These are phyloP conservation scores for Neuroterus valhalla DNA, from an alignment of 1,140 invertebrate species.

Conservation along the genomic window DNA sequence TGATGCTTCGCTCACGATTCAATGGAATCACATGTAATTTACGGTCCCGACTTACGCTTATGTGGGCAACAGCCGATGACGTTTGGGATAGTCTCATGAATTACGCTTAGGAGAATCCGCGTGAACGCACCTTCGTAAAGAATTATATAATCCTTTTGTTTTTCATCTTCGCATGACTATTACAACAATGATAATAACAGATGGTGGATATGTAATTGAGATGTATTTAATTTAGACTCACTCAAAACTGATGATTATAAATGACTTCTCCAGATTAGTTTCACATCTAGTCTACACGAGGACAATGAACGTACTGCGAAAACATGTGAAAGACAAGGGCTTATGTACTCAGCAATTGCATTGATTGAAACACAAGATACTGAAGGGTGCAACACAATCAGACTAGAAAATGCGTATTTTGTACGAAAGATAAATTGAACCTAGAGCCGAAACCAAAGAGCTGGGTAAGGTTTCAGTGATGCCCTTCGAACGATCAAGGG, in stretches of 20 bases:
- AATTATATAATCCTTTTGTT: no score
- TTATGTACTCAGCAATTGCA: slow-evolving; percentile 62
- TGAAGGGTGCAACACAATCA: slow-evolving; percentile 73
- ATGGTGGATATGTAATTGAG: background rate
- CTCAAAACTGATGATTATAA: background rate
- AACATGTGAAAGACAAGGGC: slow-evolving; percentile 38
- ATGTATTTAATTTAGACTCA: background rate
- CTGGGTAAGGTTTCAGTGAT: background rate
- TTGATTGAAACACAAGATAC: slow-evolving; percentile 74
- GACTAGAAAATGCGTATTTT: slow-evolving; percentile 48
- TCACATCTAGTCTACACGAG: slow-evolving; percentile 31
- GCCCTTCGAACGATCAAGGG: background rate
- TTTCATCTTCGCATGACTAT: no score
- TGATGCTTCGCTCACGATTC: slow-evolving; percentile 68
- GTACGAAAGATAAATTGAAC: slow-evolving; percentile 43
- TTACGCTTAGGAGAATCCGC: slow-evolving; percentile 6
- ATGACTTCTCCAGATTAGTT: background rate
- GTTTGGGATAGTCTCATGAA: slow-evolving; percentile 20
- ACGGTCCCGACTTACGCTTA: slow-evolving; percentile 46
- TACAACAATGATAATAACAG: no score
- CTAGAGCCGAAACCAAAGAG: slow-evolving; percentile 30
- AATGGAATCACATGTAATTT: slow-evolving; percentile 62
- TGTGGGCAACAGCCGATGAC: background rate
- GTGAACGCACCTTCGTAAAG: background rate
- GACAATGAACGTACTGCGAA: slow-evolving; percentile 42